These are phyloP conservation scores for Syritta pipiens DNA, from an alignment of 2,888 invertebrate genomes.

Conservation along the genomic window DNA sequence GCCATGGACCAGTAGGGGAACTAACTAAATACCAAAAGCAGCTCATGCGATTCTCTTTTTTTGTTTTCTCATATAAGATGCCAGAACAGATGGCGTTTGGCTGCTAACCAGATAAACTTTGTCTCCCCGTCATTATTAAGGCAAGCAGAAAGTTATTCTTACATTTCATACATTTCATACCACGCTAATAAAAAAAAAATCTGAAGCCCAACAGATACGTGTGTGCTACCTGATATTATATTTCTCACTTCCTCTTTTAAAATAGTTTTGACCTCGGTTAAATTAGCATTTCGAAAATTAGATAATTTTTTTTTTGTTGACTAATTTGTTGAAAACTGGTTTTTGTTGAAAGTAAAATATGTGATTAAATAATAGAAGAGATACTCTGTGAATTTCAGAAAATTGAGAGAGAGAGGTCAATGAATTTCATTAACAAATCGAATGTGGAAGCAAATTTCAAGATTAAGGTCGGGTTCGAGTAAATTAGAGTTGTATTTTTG, in stretches of 20 bases:
- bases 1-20: constrained; percentile 27
- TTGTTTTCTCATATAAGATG: not conserved
- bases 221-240: not conserved
- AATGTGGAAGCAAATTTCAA: constrained; percentile 36
- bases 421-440: constrained; percentile 29
- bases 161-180: not conserved
- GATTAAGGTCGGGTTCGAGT: constrained; percentile 40
- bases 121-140: not conserved
- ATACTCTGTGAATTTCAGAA: constrained; percentile 15
- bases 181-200: not conserved
- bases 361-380: constrained; percentile 38
- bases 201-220: too few relatives aligned
- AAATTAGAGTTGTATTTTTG: too few relatives aligned
- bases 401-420: constrained; percentile 39
- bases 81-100: constrained; percentile 5
- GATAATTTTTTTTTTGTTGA: constrained; percentile 20
- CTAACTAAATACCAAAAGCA: not conserved
- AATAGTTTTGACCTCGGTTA: constrained; percentile 26
- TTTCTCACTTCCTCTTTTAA: constrained; percentile 17
- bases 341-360: constrained; percentile 31
- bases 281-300: constrained; percentile 44
- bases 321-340: constrained; percentile 20
- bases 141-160: not conserved
- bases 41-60: not conserved
- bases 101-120: not conserved